Conservation (phyloP, 2,797 vertebrate species). For the Hypotaenidia philippensis region DNA sequence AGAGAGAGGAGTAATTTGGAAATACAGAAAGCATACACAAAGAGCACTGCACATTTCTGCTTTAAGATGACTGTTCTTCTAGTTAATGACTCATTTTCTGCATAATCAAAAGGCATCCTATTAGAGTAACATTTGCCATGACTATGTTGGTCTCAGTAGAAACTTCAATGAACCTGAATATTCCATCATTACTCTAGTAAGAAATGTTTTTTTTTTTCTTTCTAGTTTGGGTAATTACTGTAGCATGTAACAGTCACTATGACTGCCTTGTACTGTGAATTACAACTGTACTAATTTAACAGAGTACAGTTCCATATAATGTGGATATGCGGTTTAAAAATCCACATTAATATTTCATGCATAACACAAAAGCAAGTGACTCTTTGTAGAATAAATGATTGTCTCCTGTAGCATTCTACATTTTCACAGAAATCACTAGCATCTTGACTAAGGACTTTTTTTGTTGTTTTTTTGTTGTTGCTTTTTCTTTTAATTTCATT, state of each 20-base stretch:
- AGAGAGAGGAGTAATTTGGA: background rate
- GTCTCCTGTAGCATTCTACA: conserved; percentile 75
- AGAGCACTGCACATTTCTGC: background rate
- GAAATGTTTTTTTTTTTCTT: background rate
- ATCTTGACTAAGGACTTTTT: conserved; percentile 59
- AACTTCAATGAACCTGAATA: background rate
- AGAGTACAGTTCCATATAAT: background rate
- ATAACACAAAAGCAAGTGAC: conserved; percentile 32
- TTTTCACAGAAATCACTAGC: conserved; percentile 70
- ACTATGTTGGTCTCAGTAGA: background rate
- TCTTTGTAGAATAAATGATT: conserved; percentile 75
- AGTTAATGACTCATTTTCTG: conserved; percentile 21
- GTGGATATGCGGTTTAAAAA: conserved; percentile 2
- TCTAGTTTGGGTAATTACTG: background rate
- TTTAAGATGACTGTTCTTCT: background rate
- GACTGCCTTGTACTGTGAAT: background rate
- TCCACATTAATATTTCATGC: conserved; percentile 24
- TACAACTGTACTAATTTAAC: conserved; percentile 5
- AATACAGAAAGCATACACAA: background rate
- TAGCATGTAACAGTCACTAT: background rate
- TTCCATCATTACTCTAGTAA: background rate
- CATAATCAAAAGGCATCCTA: background rate
- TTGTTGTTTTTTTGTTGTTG: too few species aligned
- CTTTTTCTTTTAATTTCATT: background rate
- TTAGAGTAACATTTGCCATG: background rate